A percentile compares a stretch with the other conserved stretches of the same genome.
phyloP scores from a whole-genome alignment of 2,888 invertebrate species.

The Nowickia ferox region DNA sequence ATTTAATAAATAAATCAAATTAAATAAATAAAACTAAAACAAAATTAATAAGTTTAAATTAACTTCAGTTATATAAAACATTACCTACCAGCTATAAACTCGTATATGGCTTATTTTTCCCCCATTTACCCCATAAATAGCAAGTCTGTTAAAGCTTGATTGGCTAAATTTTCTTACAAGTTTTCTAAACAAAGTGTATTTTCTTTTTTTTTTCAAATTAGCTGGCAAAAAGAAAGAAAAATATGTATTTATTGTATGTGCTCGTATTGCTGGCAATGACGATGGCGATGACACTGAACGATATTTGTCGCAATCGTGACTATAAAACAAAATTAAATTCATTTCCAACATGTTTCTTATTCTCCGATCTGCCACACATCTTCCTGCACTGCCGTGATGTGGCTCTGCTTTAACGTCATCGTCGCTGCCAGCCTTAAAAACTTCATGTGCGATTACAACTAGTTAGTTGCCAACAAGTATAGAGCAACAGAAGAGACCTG shows the following conservation, averaged over 20 bases:
- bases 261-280: neutral
- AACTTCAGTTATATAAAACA: too few relatives aligned
- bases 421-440: slow-evolving; percentile 36
- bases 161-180: too few relatives aligned
- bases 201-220: too few relatives aligned
- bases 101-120: too few relatives aligned
- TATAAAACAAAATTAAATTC: slow-evolving; percentile 61
- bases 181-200: too few relatives aligned
- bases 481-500: slow-evolving; percentile 8
- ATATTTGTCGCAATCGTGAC: slow-evolving; percentile 71
- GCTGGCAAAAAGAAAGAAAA: neutral
- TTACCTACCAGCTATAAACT: too few relatives aligned
- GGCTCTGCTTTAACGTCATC: slow-evolving; percentile 30
- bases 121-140: too few relatives aligned
- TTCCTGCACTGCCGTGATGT: neutral
- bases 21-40: too few relatives aligned
- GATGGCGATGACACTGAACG: slow-evolving; percentile 62
- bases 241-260: neutral
- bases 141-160: too few relatives aligned
- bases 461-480: slow-evolving; percentile 60
- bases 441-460: slow-evolving; percentile 57
- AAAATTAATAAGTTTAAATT: too few relatives aligned
- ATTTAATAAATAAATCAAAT: too few relatives aligned
- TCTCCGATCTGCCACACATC: slow-evolving; percentile 2
- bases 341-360: slow-evolving; percentile 23